Base-by-base conservation (phyloP, 2,113 vertebrate species). In the Cavia porcellus region DNA sequence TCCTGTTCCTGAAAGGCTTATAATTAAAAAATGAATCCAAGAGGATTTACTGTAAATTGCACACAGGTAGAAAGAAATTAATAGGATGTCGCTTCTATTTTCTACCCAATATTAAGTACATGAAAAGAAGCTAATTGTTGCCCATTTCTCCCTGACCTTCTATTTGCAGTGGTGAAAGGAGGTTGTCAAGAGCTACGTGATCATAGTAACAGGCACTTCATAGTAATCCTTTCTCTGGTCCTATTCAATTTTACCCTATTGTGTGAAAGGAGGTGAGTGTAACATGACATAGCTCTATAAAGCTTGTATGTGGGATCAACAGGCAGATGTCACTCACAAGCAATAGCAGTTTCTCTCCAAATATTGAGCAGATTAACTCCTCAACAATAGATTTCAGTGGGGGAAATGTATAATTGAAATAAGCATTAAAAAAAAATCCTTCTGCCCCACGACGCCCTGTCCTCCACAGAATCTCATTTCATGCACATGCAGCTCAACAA, bases 21-120 rank as follows among this genome's bases (percentile, higher is more conserved):
- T 98, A 97, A 99, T 98, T 80, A 98, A 97, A 98, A 98, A 98
- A 98, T 96, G 47, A 98, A 98, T 98, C 83, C 81, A 97, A 98
- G 96, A 95, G 95, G 92, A 98, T 97, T 86, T 70, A 96, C 62
- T 64, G 9, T 97, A 98, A 98, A 98, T 98, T 98, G 98, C 87
- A 96, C 25, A 96, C 94, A 90, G 7, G 95, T 97, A 96, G 61
- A 96, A 97, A 87, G 38, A 97, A 97, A 85, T 97, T 97, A 96
- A 96, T 75, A 97, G 86, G 57, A 55, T 95, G 91, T 55, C 25
- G 97, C 14, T 95, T 96, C 97, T 79, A n/a, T 75, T 75, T 79
- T 70, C 20, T 79, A 95, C 61, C 20, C 72, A 87, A 85, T 57
- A 89, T 96, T 96, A 96, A 96, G 45, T 38, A 62, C 80, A 77